A percentile compares a stretch with the other conserved stretches of the same genome.
These are phyloP conservation scores for Gallinago jamesoni DNA, from an alignment of 2,113 vertebrate genomes.

Conservation along the genomic window DNA sequence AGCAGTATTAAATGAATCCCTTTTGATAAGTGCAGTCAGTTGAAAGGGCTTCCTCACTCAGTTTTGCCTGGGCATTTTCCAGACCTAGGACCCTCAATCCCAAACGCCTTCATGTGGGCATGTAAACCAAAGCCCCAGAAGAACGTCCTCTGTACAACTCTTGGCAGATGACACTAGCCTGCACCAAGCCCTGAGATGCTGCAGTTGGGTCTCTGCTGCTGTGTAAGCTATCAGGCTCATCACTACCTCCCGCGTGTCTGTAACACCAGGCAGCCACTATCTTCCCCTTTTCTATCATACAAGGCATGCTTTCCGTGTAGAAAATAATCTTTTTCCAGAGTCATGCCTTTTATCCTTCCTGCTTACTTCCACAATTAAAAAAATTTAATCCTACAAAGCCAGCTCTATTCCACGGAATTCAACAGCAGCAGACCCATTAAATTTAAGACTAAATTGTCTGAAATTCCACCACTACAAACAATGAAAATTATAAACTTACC, in stretches of 20 bases:
- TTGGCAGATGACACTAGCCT: not conserved
- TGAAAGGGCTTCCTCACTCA: not conserved
- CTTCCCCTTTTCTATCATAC: not conserved
- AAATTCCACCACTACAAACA: not conserved
- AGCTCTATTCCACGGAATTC: not conserved
- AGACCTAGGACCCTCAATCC: not conserved
- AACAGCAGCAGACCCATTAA: not conserved
- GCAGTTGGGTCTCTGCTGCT: not conserved
- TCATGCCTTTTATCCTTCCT: not conserved
- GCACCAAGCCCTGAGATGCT: not conserved
- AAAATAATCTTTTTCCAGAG: not conserved
- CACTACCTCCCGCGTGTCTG: not conserved
- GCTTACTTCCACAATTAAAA: not conserved
- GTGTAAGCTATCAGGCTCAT: not conserved
- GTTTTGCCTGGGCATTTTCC: not conserved
- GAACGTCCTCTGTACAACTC: rapidly evolving
- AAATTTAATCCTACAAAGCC: not conserved
- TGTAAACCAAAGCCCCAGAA: not conserved
- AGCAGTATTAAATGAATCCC: not conserved
- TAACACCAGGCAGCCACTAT: rapidly evolving
- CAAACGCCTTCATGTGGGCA: not conserved
- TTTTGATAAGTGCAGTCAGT: rapidly evolving
- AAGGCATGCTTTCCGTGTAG: not conserved
- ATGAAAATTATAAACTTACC: not conserved
- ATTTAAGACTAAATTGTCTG: not conserved